Percentiles rank a stretch among this genome's conserved stretches.
These are phyloP conservation scores for Mechanitis messenoides DNA, from an alignment of 2,888 invertebrate genomes.

Conservation along the genomic window DNA sequence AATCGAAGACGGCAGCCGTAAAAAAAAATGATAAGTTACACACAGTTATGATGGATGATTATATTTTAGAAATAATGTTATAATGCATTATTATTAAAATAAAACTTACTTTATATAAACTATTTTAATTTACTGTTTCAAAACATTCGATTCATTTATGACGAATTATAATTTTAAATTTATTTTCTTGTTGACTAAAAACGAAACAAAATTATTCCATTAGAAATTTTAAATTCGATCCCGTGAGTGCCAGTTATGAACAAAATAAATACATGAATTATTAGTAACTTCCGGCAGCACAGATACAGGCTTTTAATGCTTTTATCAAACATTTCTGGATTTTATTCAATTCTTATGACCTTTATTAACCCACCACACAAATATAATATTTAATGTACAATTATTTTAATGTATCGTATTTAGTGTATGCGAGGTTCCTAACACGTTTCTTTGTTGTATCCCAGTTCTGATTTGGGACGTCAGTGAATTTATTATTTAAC, in stretches of 20 bases:
- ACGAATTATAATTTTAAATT: slow-evolving; percentile 3
- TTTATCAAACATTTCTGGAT: not conserved
- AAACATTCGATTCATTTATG: not conserved
- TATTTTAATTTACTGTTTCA: not conserved
- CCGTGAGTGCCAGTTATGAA: not conserved
- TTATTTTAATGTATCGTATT: no score
- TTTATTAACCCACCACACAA: no score
- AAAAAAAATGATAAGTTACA: slow-evolving; percentile 27
- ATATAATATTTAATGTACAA: no score
- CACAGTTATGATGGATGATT: slow-evolving; percentile 18
- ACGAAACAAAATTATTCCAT: not conserved
- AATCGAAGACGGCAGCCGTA: slow-evolving; percentile 44
- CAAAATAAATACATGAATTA: not conserved
- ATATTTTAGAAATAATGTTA: no score
- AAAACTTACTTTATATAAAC: not conserved
- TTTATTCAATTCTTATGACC: not conserved
- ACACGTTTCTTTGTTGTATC: not conserved
- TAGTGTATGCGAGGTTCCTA: no score
- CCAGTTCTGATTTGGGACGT: not conserved
- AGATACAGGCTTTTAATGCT: not conserved
- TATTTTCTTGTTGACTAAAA: slow-evolving; percentile 2
- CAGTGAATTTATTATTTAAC: not conserved
- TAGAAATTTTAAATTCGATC: not conserved
- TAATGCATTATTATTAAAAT: no score
- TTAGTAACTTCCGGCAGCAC: not conserved